Evolutionary conservation across 2,797 vertebrate genomes (phyloP).

Genomic region (Muraenolepis orangiensis): DNA sequence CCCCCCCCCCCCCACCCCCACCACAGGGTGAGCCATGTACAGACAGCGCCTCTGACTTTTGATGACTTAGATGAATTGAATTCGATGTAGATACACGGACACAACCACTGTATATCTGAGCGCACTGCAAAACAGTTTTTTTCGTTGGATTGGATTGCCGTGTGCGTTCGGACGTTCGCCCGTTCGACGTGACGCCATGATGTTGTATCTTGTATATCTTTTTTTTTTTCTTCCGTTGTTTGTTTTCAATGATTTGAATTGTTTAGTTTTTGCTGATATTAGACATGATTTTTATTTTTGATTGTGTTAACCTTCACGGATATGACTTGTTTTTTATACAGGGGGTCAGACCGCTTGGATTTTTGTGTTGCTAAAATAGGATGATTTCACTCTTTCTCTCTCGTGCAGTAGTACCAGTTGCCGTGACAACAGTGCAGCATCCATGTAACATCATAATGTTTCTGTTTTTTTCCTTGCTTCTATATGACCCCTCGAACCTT

Average conservation of each 20-base stretch:
- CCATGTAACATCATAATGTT: slow-evolving; percentile 30
- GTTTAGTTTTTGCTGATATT: slow-evolving; percentile 51
- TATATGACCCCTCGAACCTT: slow-evolving; percentile 35
- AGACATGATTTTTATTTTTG: slow-evolving; percentile 49
- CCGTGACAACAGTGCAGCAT: slow-evolving; percentile 35
- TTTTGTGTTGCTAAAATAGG: slow-evolving; percentile 5
- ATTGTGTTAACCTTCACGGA: slow-evolving; percentile 35
- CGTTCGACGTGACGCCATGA: slow-evolving; percentile 45
- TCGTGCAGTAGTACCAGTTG: slow-evolving; percentile 30
- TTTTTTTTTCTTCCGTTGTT: slow-evolving; percentile 50
- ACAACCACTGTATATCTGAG: slow-evolving; percentile 52
- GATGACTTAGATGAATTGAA: slow-evolving; percentile 9
- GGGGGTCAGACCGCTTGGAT: slow-evolving; percentile 23
- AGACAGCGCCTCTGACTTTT: slow-evolving; percentile 57
- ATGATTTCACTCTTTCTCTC: slow-evolving; percentile 25
- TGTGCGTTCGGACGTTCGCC: slow-evolving; percentile 55
- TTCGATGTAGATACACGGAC: slow-evolving; percentile 47
- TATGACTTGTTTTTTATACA: slow-evolving; percentile 38
- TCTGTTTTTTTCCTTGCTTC: slow-evolving; percentile 19
- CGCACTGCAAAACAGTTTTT: slow-evolving; percentile 48
- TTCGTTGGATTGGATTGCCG: slow-evolving; percentile 58
- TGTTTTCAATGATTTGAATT: slow-evolving; percentile 53
- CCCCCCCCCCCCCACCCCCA: slow-evolving; percentile 41
- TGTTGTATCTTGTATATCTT: too few relatives aligned
- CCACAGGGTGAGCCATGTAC: slow-evolving; percentile 58